Evolutionary conservation across 1,140 invertebrate species (phyloP).

Genomic region (Mylabris phalerata): DNA sequence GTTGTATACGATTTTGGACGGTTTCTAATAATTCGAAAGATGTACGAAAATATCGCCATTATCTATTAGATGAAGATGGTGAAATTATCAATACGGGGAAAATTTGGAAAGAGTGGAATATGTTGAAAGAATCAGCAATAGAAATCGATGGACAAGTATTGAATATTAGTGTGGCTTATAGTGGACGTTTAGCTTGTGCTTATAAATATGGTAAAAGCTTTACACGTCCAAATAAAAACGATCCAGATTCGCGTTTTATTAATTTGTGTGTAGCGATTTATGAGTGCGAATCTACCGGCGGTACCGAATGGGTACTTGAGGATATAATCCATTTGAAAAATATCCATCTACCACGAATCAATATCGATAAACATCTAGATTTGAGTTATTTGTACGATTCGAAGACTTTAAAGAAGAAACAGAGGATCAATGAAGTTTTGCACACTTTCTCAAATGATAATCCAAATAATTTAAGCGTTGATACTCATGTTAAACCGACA

Average conservation of each 20-base stretch:
- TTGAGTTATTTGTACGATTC: conserved; percentile 77
- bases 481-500: conserved; percentile 61
- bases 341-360: conserved; percentile 74
- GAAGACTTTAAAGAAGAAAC: conserved; percentile 71
- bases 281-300: conserved; percentile 98
- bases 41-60: conserved; percentile 25
- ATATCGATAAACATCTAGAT: conserved; percentile 71
- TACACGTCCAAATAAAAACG: conserved; percentile 66
- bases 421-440: conserved; percentile 63
- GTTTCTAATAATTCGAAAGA: conserved; percentile 27
- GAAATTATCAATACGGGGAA: conserved; percentile 48
- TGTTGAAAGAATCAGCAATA: conserved; percentile 66
- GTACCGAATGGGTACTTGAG: conserved; percentile 97
- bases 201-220: conserved; percentile 88
- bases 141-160: conserved; percentile 72
- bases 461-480: conserved; percentile 50
- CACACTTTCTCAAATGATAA: conserved; percentile 55
- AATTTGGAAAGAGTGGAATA: conserved; percentile 37
- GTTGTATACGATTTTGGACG: conserved; percentile 55
- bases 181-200: conserved; percentile 91
- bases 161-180: conserved; percentile 94
- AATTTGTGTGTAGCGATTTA: conserved; percentile 96
- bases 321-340: conserved; percentile 90
- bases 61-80: conserved; percentile 43
- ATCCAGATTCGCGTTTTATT: conserved; percentile 79